Evolutionary conservation across 2,888 invertebrate genomes (phyloP), one percentile per base, ranked within the genome.

Genomic region (Stenodema calcarata): DNA sequence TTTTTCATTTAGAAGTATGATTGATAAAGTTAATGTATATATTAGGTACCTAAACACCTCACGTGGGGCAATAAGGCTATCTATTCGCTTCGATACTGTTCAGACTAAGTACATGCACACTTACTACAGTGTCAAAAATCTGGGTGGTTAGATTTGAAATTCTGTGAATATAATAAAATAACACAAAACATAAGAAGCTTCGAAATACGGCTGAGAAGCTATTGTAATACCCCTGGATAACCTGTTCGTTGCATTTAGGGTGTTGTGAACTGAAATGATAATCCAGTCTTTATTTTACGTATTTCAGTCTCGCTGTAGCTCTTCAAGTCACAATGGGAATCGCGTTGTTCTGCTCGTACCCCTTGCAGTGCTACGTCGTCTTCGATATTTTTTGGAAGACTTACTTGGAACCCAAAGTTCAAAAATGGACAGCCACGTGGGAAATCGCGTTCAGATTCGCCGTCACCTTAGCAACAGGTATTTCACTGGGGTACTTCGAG

Each of bases 301-400:
- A 3, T 78, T 78, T 2, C 78, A 78, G 78, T 4, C 44, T 81
- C 9, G 30, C 54, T 1, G 35, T 30, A n/a, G 3, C 27, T 23
- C 28, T 83, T 12, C 75, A 85, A 18, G n/a, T 35, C 11, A 35
- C 75, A 23, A 85, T 85, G 76, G 54, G 16, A 7, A 14, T 75
- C 9, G 76, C 85, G 16, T 18, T 85, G 16, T 85, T 44, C 30
- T 85, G 85, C 50, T 85, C 85, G 4, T 85, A 85, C 23, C 85
- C 85, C 1, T 47, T 85, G 2, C 85, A 85, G 42, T 85, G 73
- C 54, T 75, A 42, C 50, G 76, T 76, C 12, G 75, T 54, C 18
- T n/a, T 85, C 75, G 85, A 85, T n/a, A 54, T 85, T 12, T 35
- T 75, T 23, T 85, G 85, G 85, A 47, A n/a, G 4, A 16, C 11